Evolutionary conservation across 2,888 invertebrate species (phyloP).

Genomic region (Eueremaeus valkanovi): DNA sequence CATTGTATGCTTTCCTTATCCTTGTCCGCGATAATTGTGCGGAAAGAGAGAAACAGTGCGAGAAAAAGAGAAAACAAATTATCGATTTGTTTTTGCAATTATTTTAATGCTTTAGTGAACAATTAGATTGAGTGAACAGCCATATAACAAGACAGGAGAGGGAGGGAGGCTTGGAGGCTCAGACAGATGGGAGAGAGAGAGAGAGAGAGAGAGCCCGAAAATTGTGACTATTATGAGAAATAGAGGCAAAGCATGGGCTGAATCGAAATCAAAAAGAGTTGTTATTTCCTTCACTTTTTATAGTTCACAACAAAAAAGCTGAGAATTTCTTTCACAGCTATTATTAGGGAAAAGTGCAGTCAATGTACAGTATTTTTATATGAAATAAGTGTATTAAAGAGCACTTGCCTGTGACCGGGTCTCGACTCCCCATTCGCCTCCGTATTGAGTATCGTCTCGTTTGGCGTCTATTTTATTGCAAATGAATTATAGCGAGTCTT

Average conservation of each 20-base stretch:
- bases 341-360: not conserved
- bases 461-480: not conserved
- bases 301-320: not conserved
- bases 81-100: constrained; percentile 36
- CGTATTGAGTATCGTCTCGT: not conserved
- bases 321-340: not conserved
- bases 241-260: not conserved
- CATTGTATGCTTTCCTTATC: too few relatives aligned
- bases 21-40: too few relatives aligned
- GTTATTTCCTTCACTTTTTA: not conserved
- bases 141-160: not conserved
- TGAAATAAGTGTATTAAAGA: not conserved
- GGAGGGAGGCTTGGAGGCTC: not conserved
- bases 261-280: not conserved
- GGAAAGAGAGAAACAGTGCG: constrained; percentile 9
- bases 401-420: not conserved
- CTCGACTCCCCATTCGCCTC: not conserved
- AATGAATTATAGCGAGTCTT: not conserved
- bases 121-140: constrained; percentile 3
- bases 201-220: not conserved
- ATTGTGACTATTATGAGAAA: not conserved
- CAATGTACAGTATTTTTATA: not conserved
- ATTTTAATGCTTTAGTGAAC: constrained; percentile 31
- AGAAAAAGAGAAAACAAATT: constrained; percentile 23
- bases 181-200: not conserved